These are phyloP conservation scores for Troilus luridus DNA, from an alignment of 2,888 invertebrate species.

Conservation along the genomic window DNA sequence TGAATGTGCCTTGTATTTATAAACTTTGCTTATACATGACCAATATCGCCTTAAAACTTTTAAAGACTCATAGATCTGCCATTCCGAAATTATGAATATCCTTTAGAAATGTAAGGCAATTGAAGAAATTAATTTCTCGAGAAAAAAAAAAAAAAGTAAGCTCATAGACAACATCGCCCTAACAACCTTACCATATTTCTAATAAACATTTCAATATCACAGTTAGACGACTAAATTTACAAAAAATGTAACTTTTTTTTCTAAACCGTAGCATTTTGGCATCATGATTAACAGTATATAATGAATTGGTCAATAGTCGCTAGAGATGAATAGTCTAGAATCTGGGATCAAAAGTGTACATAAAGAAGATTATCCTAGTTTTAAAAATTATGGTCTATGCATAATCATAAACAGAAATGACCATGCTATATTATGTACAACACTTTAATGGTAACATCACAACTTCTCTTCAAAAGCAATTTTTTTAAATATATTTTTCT, in stretches of 20 bases:
- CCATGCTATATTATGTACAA: slow-evolving; percentile 29
- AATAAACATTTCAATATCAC: not conserved
- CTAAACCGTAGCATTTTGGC: slow-evolving; percentile 37
- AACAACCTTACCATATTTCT: slow-evolving; percentile 21
- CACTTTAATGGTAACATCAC: not conserved
- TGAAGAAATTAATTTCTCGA: not conserved
- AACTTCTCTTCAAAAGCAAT: not conserved
- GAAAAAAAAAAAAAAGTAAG: not conserved
- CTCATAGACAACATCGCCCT: slow-evolving; percentile 1
- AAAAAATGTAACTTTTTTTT: not conserved
- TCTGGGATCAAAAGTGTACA: slow-evolving; percentile 24
- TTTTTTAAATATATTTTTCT: not conserved
- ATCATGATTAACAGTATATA: slow-evolving; percentile 4
- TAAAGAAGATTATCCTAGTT: slow-evolving; percentile 1
- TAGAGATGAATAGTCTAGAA: not conserved
- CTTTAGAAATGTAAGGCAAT: not conserved
- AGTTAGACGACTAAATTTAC: slow-evolving; percentile 28
- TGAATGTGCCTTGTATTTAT: not conserved
- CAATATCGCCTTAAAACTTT: not conserved
- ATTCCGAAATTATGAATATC: slow-evolving; percentile 2
- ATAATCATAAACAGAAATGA: slow-evolving; percentile 15
- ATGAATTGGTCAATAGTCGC: slow-evolving; percentile 32
- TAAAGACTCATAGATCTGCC: not conserved
- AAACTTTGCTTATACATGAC: not conserved
- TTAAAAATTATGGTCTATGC: slow-evolving; percentile 9